Evolutionary conservation across 2,888 invertebrate species (phyloP), one percentile per base, ranked within the genome.

Genomic region (Ophion ventricosus): DNA sequence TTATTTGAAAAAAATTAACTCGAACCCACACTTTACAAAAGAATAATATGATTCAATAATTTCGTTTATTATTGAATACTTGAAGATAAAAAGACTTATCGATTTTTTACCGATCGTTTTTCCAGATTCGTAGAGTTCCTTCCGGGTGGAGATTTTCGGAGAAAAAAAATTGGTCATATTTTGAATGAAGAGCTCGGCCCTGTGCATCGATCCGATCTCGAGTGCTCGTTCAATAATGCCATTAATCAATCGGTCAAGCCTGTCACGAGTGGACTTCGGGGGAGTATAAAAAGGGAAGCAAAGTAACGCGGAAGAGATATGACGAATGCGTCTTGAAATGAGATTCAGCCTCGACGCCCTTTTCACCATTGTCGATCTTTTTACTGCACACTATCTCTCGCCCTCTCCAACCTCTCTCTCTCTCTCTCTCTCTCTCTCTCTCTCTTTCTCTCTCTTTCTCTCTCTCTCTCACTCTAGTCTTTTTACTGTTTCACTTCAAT

Each of bases 251-350:
- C 57, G 79, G 70, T 78, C 75, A 72, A 79, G 72, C 57, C 79
- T 79, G 70, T 61, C 49, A 26, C 35, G 25, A 72, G 29, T 29
- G 25, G 59, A 20, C 56, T 54, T 49, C 20, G 43, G 26, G 14
- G 49, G 11, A 40, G 64, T 26, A 23, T 59, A 66, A 73, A 76
- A 76, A 25, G 23, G 43, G 73, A 43, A n/a, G 26, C 40, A 29
- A 63, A 17, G 25, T 23, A 59, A 17, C 70, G 72, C 56, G 66
- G 76, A 64, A 87, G 85, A 72, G 82, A 87, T 86, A 87, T 87
- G 88, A 86, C 84, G 84, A 88, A 88, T 86, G 87, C 85, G 87
- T 75, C 73, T 82, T 83, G 87, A 84, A 85, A 84, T 86, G 87
- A 88, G 83, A 76, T 84, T 80, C 72, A 49, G 70, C 80, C 76